Percentiles rank a stretch among this genome's conserved stretches.
These are phyloP conservation scores for Murina feae DNA, from an alignment of 2,113 vertebrate species.

Conservation along the genomic window DNA sequence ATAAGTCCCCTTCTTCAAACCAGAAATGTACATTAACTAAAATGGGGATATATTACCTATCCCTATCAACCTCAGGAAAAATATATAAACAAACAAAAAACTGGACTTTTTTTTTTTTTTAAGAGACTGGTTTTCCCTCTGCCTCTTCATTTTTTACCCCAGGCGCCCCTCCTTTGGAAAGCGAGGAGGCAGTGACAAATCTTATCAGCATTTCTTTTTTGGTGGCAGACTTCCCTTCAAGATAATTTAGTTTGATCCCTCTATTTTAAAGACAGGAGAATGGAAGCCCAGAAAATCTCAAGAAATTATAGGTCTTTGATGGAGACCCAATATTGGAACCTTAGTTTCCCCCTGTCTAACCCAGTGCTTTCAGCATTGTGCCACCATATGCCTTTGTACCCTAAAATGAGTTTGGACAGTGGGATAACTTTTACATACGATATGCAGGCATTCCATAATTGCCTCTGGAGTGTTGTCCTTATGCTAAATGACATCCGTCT, in stretches of 20 bases:
- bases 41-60: not conserved
- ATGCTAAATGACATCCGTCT: not conserved
- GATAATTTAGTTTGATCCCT: not conserved
- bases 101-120: not conserved
- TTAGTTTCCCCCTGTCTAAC: not conserved
- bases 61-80: not conserved
- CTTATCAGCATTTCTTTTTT: not conserved
- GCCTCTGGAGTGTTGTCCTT: not conserved
- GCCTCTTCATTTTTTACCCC: not conserved
- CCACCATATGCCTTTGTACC: not conserved
- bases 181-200: not conserved
- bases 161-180: not conserved
- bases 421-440: not conserved
- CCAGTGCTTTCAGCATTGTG: not conserved
- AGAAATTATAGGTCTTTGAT: not conserved
- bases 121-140: not conserved
- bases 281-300: not conserved
- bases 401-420: not conserved
- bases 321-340: not conserved
- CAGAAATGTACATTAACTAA: not conserved
- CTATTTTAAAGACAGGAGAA: not conserved
- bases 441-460: not conserved
- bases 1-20: not conserved
- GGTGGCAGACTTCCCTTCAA: not conserved
- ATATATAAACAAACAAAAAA: conserved; percentile 1